phyloP scores from a whole-genome alignment of 1,140 invertebrate species.

The Zaprionus ornatus region DNA sequence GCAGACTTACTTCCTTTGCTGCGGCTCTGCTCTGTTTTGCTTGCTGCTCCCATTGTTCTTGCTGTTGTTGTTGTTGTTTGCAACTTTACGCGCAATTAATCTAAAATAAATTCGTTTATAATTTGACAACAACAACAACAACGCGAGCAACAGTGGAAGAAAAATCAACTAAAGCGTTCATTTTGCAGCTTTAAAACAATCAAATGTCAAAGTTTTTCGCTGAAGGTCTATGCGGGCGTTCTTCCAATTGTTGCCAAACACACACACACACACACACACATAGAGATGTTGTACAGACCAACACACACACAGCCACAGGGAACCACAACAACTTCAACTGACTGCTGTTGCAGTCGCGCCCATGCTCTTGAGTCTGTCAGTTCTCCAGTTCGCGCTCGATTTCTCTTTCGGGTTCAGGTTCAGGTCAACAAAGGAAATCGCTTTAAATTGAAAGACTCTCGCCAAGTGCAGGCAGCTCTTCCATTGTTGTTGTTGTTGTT shows the following conservation, averaged over 20 bases:
- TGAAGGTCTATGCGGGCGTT: slow-evolving; percentile 3
- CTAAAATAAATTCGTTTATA: slow-evolving; percentile 83
- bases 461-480: slow-evolving; percentile 39
- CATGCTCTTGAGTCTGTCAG: slow-evolving; percentile 16
- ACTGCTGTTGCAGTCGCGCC: slow-evolving; percentile 22
- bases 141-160: slow-evolving; percentile 21
- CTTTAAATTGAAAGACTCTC: slow-evolving; percentile 65
- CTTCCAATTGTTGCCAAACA: slow-evolving; percentile 58
- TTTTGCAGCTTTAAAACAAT: slow-evolving; percentile 65
- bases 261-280: slow-evolving; percentile 1
- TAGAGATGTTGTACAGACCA: slow-evolving; percentile 47
- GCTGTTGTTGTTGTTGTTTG: slow-evolving; percentile 60
- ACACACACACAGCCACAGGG: slow-evolving; percentile 4
- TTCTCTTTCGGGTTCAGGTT: slow-evolving; percentile 61
- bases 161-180: slow-evolving; percentile 29
- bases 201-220: slow-evolving; percentile 53
- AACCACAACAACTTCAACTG: slow-evolving; percentile 40
- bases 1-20: slow-evolving; percentile 35
- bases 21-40: slow-evolving; percentile 11
- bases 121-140: slow-evolving; percentile 69
- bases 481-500: slow-evolving; percentile 20
- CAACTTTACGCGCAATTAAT: slow-evolving; percentile 83
- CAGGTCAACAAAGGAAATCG: slow-evolving; percentile 73
- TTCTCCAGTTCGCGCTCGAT: slow-evolving; percentile 13
- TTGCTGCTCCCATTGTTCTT: slow-evolving; percentile 2